A percentile compares a stretch with the other conserved stretches of the same genome.
Conservation (phyloP, 2,888 invertebrate species). For the Scaptomyza polygonia region DNA sequence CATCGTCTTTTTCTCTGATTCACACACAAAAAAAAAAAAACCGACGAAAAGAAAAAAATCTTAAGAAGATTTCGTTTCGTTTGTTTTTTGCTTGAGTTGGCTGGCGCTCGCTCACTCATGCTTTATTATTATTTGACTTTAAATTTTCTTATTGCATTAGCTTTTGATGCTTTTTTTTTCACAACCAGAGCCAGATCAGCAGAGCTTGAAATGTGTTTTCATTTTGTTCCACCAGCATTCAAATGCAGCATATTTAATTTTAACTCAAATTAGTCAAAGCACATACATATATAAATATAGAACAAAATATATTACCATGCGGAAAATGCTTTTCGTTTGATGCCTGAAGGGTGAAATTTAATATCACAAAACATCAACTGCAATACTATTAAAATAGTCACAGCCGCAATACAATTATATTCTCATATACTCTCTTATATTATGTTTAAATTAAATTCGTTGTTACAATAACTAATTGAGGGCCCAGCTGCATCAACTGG, state of each 20-base stretch:
- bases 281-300: no score
- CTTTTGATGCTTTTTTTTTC: constrained; percentile 41
- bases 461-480: constrained; percentile 69
- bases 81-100: constrained; percentile 42
- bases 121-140: constrained; percentile 55
- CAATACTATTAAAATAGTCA: constrained; percentile 49
- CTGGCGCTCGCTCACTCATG: constrained; percentile 34
- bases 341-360: background rate
- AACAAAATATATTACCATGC: constrained; percentile 4
- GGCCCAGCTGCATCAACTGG: constrained; percentile 52
- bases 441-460: constrained; percentile 66
- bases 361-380: constrained; percentile 36
- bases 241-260: constrained; percentile 16
- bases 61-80: constrained; percentile 69
- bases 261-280: constrained; percentile 1
- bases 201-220: constrained; percentile 45
- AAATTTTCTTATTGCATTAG: constrained; percentile 54
- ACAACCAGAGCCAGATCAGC: constrained; percentile 17
- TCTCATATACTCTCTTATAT: constrained; percentile 36
- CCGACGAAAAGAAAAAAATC: background rate
- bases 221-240: constrained; percentile 10
- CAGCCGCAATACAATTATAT: background rate
- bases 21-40: constrained; percentile 4
- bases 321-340: constrained; percentile 9
- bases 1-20: constrained; percentile 9